phyloP scores from a whole-genome alignment of 2,888 invertebrate genomes.

The Zelleria hepariella region DNA sequence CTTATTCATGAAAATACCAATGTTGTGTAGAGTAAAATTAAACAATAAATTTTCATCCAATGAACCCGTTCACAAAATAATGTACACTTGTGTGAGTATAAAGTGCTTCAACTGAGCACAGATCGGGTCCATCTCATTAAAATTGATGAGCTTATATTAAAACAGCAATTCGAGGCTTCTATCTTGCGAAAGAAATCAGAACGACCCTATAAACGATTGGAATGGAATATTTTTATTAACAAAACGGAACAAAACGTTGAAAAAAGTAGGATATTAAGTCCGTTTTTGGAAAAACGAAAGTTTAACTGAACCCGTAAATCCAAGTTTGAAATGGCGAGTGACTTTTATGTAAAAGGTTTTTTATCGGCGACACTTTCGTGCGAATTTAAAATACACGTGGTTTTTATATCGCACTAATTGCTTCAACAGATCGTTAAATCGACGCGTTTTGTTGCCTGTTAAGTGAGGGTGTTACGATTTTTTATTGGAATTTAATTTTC shows the following conservation, averaged over 20 bases:
- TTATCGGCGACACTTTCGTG: slow-evolving; percentile 6
- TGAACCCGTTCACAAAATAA: slow-evolving; percentile 2
- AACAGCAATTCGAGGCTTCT: slow-evolving; percentile 23
- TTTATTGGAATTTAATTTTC: slow-evolving; percentile 1
- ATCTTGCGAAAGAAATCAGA: slow-evolving; percentile 32
- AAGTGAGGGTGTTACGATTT: slow-evolving; percentile 1
- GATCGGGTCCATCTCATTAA: slow-evolving; percentile 26
- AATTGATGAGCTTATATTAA: slow-evolving; percentile 39
- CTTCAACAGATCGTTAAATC: slow-evolving; percentile 5
- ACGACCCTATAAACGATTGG: slow-evolving; percentile 5
- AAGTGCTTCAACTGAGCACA: slow-evolving; percentile 2
- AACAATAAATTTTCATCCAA: slow-evolving; percentile 1
- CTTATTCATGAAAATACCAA: too few species aligned
- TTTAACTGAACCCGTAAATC: slow-evolving; percentile 6
- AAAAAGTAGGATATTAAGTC: slow-evolving; percentile 2
- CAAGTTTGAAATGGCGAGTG: neutral
- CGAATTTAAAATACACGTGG: neutral
- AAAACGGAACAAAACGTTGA: neutral
- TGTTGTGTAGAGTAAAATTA: neutral
- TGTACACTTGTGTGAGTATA: too few species aligned
- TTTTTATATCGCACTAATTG: slow-evolving; percentile 3
- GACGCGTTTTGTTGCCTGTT: neutral
- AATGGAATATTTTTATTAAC: slow-evolving; percentile 3
- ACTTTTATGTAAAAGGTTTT: neutral
- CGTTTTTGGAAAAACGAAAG: slow-evolving; percentile 5